phyloP scores from a whole-genome alignment of 1,140 invertebrate genomes.

The Lucilia cuprina region DNA sequence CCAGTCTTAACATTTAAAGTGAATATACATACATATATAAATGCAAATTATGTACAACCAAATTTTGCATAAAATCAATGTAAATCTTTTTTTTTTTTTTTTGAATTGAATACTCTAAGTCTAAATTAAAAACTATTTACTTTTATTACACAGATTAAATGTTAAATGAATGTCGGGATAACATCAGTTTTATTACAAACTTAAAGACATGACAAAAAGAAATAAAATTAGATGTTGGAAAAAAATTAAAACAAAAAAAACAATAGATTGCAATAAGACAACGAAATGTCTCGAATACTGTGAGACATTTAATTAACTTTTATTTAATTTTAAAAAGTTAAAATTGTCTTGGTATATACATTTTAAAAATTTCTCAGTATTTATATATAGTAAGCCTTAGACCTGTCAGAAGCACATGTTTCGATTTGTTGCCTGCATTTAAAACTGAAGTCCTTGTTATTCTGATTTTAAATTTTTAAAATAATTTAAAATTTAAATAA shows the following conservation, averaged over 20 bases:
- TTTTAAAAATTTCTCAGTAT: too few relatives aligned
- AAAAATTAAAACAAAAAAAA: neutral
- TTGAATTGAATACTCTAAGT: neutral
- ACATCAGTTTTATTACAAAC: neutral
- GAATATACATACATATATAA: neutral
- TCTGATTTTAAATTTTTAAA: too few relatives aligned
- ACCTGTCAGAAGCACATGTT: too few relatives aligned
- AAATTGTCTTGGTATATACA: too few relatives aligned
- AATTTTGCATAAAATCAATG: neutral
- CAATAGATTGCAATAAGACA: neutral
- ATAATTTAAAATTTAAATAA: too few relatives aligned
- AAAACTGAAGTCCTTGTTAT: too few relatives aligned
- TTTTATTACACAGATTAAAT: neutral
- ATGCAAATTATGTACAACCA: neutral
- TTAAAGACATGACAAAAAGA: neutral
- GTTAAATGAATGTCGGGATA: neutral
- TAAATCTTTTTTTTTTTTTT: too few relatives aligned
- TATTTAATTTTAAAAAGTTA: too few relatives aligned
- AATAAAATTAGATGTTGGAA: neutral
- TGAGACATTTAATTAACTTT: neutral
- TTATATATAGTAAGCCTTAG: too few relatives aligned
- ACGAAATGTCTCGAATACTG: neutral
- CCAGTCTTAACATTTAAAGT: too few relatives aligned
- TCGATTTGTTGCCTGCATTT: too few relatives aligned
- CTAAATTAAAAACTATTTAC: neutral